These are phyloP conservation scores for Phodopus roborovskii DNA, from an alignment of 2,113 vertebrate species.

Conservation along the genomic window DNA sequence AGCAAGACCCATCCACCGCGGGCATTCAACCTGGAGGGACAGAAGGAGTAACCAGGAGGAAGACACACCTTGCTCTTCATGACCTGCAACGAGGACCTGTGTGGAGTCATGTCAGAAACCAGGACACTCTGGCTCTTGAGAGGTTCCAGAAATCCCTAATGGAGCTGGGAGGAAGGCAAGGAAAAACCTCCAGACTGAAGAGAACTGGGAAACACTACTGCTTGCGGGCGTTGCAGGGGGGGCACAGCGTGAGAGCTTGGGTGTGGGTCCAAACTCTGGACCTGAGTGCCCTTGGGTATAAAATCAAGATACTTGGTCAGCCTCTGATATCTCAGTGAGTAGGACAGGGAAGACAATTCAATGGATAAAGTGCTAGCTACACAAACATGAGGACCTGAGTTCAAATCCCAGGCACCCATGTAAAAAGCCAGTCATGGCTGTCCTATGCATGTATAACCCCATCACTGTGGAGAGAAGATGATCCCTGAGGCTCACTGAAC, in stretches of 20 bases:
- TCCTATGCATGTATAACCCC: not conserved
- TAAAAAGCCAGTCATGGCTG: not conserved
- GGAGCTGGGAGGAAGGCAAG: not conserved
- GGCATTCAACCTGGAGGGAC: not conserved
- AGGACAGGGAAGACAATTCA: not conserved
- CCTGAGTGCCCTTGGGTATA: not conserved
- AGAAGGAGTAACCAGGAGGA: accelerated
- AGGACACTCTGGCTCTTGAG: not conserved
- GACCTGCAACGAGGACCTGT: not conserved
- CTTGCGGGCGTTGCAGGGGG: accelerated
- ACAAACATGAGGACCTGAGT: not conserved
- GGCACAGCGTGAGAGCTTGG: not conserved
- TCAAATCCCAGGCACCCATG: not conserved
- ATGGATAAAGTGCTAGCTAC: not conserved
- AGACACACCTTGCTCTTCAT: no score
- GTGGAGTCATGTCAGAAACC: accelerated
- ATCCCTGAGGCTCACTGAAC: no score
- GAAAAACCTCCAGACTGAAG: not conserved
- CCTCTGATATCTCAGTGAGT: not conserved
- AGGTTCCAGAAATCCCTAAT: accelerated
- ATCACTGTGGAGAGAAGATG: not conserved
- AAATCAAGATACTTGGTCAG: not conserved
- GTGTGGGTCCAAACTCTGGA: not conserved
- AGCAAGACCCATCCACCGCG: not conserved
- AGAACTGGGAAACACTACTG: accelerated